Base-by-base conservation (phyloP, 2,888 invertebrate genomes). In the Stramonita haemastoma region DNA sequence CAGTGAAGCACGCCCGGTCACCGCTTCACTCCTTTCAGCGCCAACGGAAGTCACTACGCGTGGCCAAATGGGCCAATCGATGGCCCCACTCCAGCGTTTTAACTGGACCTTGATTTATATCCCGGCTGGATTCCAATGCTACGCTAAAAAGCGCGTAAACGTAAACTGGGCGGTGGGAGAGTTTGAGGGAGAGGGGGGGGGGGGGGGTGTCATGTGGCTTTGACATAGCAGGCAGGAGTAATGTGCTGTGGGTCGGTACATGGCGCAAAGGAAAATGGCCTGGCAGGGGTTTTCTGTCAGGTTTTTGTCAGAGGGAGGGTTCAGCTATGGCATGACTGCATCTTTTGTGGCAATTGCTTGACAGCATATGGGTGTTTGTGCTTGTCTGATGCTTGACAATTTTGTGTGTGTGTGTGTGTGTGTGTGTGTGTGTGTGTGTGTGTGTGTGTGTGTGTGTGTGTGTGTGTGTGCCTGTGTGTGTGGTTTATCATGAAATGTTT, bases 1-100 rank as follows among this genome's bases (percentile, higher is more conserved):
- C 85, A n/a, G 73, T 85, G 85, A 66, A n/a, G 60, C 73, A 5
- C 56, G 29, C 83, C 85, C 22, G 46, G 36, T 29, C 32, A 57
- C 73, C 36, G 84, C 89, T 89, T 89, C 32, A 89, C 85, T 70
- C 83, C 66, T 83, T 88, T 60, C 85, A 84, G 19, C 70, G 8
- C 2, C 73, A 32, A n/a, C 89, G 89, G 89, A 89, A 89, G 89
- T 89, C 66, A 34, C 84, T 85, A 85, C 85, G 89, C 89, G 46
- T 32, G 73, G 70, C 34, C 83, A 46, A 89, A 85, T 34, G 70
- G 85, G 85, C 85, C 84, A 73, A 89, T 89, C 89, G 85, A 89
- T 89, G 85, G 26, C 22, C 70, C 66, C 85, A 73, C 70, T 85
- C 70, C 29, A 19, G 73, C 19, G 32, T 46, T 87, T 87, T 29